Conservation (phyloP, 2,888 invertebrate genomes). For the Acanthosepion lycidas region DNA sequence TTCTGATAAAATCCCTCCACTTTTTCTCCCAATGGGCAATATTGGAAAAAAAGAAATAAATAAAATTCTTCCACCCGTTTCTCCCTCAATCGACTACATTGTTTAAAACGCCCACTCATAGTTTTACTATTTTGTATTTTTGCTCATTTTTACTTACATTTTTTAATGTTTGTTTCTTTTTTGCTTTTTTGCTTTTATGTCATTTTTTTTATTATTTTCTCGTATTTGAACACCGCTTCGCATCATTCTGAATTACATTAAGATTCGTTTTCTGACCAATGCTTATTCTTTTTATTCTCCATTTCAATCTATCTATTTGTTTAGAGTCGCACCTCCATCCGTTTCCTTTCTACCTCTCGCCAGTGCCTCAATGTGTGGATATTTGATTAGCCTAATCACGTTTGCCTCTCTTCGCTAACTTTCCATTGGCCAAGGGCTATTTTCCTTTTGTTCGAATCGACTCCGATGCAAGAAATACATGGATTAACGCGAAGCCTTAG, state of each 20-base stretch:
- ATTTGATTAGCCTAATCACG: background rate
- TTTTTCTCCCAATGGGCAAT: too few species aligned
- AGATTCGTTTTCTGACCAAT: background rate
- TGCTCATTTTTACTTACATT: background rate
- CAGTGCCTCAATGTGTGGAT: background rate
- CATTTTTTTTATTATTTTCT: background rate
- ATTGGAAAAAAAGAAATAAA: too few species aligned
- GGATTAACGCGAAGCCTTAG: constrained; percentile 16
- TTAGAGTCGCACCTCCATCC: background rate
- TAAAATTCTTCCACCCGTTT: too few species aligned
- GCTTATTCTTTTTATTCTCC: background rate
- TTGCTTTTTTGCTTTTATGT: too few species aligned
- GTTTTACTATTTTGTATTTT: background rate
- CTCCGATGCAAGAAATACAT: background rate
- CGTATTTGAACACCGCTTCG: background rate
- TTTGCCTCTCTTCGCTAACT: background rate
- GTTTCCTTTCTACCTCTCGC: background rate
- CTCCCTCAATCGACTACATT: too few species aligned
- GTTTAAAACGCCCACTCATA: background rate
- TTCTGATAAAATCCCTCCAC: too few species aligned
- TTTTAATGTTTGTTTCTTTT: background rate
- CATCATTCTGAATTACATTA: background rate
- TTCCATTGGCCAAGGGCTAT: background rate
- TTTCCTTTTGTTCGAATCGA: background rate
- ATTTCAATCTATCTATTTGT: background rate